A percentile compares a stretch with the other conserved stretches of the same genome.
phyloP scores from a whole-genome alignment of 1,140 invertebrate genomes.

The Batillaria attramentaria region DNA sequence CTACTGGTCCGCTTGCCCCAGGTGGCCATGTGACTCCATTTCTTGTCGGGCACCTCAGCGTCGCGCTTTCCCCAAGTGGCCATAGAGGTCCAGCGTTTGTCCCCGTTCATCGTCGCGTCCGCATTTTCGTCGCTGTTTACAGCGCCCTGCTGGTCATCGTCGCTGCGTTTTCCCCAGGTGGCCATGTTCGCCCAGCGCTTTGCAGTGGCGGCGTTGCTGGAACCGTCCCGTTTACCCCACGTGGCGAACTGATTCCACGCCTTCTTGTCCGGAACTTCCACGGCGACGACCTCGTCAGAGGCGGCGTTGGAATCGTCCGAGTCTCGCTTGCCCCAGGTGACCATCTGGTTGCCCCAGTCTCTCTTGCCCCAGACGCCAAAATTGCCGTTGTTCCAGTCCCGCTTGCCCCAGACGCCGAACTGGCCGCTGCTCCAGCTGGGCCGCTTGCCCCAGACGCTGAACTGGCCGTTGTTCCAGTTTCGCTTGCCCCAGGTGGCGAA shows the following conservation, averaged over 20 bases:
- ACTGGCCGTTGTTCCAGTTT: background rate
- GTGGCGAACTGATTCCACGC: conserved; percentile 29
- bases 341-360: no score
- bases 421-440: no score
- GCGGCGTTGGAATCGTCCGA: no score
- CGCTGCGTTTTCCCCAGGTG: conserved; percentile 10
- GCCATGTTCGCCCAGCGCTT: conserved; percentile 1
- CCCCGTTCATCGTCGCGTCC: background rate
- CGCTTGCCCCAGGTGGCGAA: conserved; percentile 26
- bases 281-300: no score
- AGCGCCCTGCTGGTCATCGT: background rate
- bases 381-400: conserved; percentile 22
- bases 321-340: no score
- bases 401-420: conserved; percentile 25
- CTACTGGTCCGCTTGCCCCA: conserved; percentile 33
- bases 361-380: conserved; percentile 27
- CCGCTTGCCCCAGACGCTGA: conserved; percentile 15
- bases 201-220: conserved; percentile 11
- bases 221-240: conserved; percentile 23
- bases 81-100: conserved; percentile 18
- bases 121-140: background rate
- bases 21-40: conserved; percentile 6
- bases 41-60: background rate
- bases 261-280: background rate
- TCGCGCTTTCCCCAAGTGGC: conserved; percentile 18